Evolutionary conservation across 2,888 invertebrate genomes (phyloP).

Genomic region (Coecobrya sp.): DNA sequence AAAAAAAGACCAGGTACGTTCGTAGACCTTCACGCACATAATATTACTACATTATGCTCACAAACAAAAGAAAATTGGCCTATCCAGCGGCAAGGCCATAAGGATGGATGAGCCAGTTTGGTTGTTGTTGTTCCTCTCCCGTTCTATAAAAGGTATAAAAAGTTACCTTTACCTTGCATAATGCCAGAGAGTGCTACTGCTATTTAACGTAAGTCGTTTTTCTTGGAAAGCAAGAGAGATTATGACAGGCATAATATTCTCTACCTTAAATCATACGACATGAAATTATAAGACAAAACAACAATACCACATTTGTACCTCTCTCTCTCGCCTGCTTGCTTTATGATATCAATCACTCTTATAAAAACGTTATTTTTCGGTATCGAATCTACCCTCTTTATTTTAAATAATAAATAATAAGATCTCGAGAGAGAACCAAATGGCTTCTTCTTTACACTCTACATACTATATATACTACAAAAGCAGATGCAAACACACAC

Average conservation of each 20-base stretch:
- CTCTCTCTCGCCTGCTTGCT: background rate
- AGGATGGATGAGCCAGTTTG: conserved; percentile 51
- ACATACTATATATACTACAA: background rate
- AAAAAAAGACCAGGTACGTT: background rate
- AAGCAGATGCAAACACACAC: background rate
- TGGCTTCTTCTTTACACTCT: background rate
- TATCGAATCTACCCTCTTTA: conserved; percentile 20
- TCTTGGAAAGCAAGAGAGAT: conserved; percentile 28
- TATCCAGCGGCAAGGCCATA: conserved; percentile 84
- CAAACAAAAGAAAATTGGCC: conserved; percentile 56
- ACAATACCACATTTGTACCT: background rate
- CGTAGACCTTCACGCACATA: conserved; percentile 47
- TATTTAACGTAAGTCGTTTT: background rate
- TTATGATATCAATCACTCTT: background rate
- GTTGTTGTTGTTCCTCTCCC: background rate
- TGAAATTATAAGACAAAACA: background rate
- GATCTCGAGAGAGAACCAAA: background rate
- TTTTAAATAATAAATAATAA: conserved; percentile 1
- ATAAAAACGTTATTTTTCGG: background rate
- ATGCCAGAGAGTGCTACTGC: background rate
- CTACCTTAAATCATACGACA: background rate
- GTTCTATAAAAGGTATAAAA: conserved; percentile 10
- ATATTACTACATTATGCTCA: conserved; percentile 15
- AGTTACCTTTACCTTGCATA: conserved; percentile 44
- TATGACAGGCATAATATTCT: background rate